These are phyloP conservation scores for Loris lydekkerianus DNA, from an alignment of 2,797 vertebrate genomes.

Conservation along the genomic window DNA sequence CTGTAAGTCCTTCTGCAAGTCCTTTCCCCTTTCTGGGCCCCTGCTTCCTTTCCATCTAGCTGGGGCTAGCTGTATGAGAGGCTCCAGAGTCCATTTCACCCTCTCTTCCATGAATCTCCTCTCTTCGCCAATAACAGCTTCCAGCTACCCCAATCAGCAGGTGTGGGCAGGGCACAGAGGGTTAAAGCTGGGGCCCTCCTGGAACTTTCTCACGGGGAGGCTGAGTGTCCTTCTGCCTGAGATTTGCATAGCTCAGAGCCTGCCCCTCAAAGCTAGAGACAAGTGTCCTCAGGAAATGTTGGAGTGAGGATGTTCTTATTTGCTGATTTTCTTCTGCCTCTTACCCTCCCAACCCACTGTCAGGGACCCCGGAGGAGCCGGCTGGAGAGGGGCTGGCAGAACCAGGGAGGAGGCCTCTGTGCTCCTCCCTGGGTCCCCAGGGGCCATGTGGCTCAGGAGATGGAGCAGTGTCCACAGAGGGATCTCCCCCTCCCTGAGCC, in stretches of 20 bases:
- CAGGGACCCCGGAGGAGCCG: neutral
- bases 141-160: neutral
- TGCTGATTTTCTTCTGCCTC: conserved; percentile 54
- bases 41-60: neutral
- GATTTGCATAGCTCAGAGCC: neutral
- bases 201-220: neutral
- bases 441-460: conserved; percentile 8
- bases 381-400: neutral
- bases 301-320: conserved; percentile 38
- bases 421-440: neutral
- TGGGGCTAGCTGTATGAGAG: neutral
- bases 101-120: neutral
- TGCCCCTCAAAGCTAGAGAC: conserved; percentile 64
- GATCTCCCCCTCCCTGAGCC: conserved; percentile 1
- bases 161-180: neutral
- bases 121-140: neutral
- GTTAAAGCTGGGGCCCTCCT: neutral
- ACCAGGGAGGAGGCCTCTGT: neutral
- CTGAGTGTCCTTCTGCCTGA: neutral
- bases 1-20: conserved; percentile 8
- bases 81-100: neutral
- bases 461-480: neutral
- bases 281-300: conserved; percentile 64
- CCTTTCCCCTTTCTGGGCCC: neutral
- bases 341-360: neutral